Base-by-base conservation (phyloP, 1,140 invertebrate genomes). In the Drosophila nasuta region DNA sequence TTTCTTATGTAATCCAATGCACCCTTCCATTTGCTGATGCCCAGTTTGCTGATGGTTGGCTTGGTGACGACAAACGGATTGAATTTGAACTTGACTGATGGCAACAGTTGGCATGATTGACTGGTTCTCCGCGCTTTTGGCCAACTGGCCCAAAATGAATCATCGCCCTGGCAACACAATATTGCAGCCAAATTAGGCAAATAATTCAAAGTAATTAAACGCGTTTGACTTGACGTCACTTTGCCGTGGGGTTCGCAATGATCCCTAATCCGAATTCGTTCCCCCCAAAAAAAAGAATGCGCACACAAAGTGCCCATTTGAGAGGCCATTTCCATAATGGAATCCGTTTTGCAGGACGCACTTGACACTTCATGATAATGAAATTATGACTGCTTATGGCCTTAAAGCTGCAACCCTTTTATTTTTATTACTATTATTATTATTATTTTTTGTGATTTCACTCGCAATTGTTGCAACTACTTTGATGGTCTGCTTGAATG, bases 21-120 rank as follows among this genome's bases (percentile, higher is more conserved):
- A 75, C 64, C 78, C 82, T 77, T 79, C 66, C 63, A 1, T 13
- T 7, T 5, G n/a, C n/a, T 43, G 72, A 20, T 20, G 20, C 2
- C 20, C 20, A 0, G 20, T 20, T 20, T 20, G 20, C 20, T 25
- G 20, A 25, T 25, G 20, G 20, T 77, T 64, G 60, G 63, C 66
- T 56, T 67, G 62, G 66, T 38, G 25, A 15, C 57, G 67, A 67
- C 64, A 76, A 43, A 66, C 52, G 35, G 35, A 72, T 75, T 88
- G 67, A 83, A 74, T 74, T 81, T 75, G 85, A 83, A 64, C 60
- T 57, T 79, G 83, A 89, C 73, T 70, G 81, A 89, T 89, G 81
- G 85, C 85, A 89, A 89, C 85, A 89, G 85, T 89, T 89, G 85
- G 81, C 85, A 83, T 85, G 85, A 88, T 88, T 88, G 85, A 88